Evolutionary conservation across 1,140 invertebrate species (phyloP), one percentile per base, ranked within the genome.

Genomic region (Macrotrachela quadricornifera): DNA sequence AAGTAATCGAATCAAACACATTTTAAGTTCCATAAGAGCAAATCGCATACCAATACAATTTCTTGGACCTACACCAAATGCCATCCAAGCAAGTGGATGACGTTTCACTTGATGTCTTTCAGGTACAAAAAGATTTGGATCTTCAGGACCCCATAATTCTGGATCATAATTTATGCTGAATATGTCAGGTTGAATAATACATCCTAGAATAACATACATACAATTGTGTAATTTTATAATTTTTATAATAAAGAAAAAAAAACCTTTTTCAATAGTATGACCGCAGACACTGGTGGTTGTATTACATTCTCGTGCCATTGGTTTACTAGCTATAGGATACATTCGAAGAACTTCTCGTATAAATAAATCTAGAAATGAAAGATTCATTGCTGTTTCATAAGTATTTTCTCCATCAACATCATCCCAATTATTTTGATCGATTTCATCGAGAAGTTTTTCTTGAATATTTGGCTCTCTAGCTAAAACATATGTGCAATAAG

Each of bases 381-480:
- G 56, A 14, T 62, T 55, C 21, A 60, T 56, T 11, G 65, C 44
- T 8, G 46, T 49, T 36, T 65, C 59, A 50, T 21, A 51, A n/a
- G 46, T 44, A 2, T 2, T 30, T 30, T 30, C 21, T 4, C 8
- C 3, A 30, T 30, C 21, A 18, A 36, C 6, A 37, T 48, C 11
- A 14, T 10, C 38, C 10, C 36, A 48, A 48, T 16, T 37, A 8
- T 48, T 2, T 30, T 36, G 13, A 21, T 30, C 8, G 21, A 73
- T 62, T 59, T 74, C 72, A n/a, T 65, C 46, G 43, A 70, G 66
- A 1, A 75, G 57, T 49, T 58, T 61, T 13, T 69, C 60, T 57
- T 75, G 74, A 37, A 71, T 61, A 11, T 72, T 62, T 16, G 60
- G 70, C 59, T 74, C 65, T 11, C 57, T 60, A 12, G 71, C 65